A percentile compares a stretch with the other conserved stretches of the same genome.
Conservation (phyloP, 2,888 invertebrate species). For the Loripinus fragilis region DNA sequence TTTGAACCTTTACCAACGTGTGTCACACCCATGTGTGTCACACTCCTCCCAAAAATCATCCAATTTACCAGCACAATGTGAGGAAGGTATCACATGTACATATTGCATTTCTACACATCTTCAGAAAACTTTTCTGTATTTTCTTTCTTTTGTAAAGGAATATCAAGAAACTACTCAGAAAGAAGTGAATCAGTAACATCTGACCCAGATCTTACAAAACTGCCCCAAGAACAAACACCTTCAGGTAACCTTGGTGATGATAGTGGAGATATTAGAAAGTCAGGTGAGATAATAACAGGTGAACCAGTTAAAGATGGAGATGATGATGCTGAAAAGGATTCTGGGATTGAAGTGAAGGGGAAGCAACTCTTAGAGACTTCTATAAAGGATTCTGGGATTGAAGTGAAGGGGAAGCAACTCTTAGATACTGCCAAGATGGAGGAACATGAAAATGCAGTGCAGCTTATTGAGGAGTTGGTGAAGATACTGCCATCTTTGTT, state of each 20-base stretch:
- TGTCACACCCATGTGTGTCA: too few species aligned
- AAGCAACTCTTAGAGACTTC: not conserved
- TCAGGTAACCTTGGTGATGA: not conserved
- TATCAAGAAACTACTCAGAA: not conserved
- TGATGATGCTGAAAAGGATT: not conserved
- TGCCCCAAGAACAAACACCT: not conserved
- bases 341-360: not conserved
- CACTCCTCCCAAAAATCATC: too few species aligned
- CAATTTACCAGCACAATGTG: too few species aligned
- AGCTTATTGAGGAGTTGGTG: slow-evolving; percentile 91
- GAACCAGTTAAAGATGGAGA: not conserved
- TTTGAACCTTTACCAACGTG: too few species aligned
- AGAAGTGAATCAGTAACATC: slow-evolving; percentile 15
- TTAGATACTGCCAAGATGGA: slow-evolving; percentile 58
- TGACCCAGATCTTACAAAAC: not conserved
- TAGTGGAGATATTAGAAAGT: not conserved
- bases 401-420: not conserved
- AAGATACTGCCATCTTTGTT: slow-evolving; percentile 91
- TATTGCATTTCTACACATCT: too few species aligned
- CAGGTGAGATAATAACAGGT: not conserved
- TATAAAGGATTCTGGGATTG: not conserved
- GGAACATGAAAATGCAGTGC: slow-evolving; percentile 93
- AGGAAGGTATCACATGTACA: too few species aligned
- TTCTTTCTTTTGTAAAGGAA: not conserved
- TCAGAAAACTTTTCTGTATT: too few species aligned